Base-by-base conservation (phyloP, 1,140 invertebrate genomes). In the Drosophila lacertosa region DNA sequence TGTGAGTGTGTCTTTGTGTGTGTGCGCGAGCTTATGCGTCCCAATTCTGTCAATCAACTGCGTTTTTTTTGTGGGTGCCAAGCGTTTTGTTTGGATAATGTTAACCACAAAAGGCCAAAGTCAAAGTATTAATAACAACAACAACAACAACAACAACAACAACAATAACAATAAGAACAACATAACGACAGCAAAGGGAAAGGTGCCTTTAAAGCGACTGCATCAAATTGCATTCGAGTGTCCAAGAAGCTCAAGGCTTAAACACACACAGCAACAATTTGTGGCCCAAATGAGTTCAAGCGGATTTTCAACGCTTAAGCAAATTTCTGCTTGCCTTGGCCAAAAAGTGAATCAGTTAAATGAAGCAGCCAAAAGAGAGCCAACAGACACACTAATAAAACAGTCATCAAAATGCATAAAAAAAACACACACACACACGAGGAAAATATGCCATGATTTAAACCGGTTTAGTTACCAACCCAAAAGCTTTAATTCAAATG, bases 21-120 rank as follows among this genome's bases (percentile, higher is more conserved):
- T 62, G 39, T 74, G 62, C 71, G 50, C 50, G 51, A 80, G 57
- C 59, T 11, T 33, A 40, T 32, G 64, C 54, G 82, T 74, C 84
- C 83, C 75, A 88, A 88, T 89, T 88, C 84, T 89, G 83, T 88
- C 83, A 88, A 89, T 88, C 83, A 88, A 84, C 81, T 84, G 71
- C 73, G 79, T 77, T 79, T 64, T 79, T 64, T 83, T 88, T 89
- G 83, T 88, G 82, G 82, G 82, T 88, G 83, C 82, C 74, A 88
- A 88, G 82, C 81, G 82, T 84, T 84, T 88, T 88, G 82, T 82
- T 88, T 88, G 74, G 74, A 69, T 88, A 78, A 82, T 78, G 77
- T 78, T 86, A 86, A 84, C 81, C 81, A 68, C 81, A 84, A 84
- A 84, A 84, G 81, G 81, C 81, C 81, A 84, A 84, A 84, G 81